Conservation (phyloP, 2,797 vertebrate genomes). For the Masticophis lateralis region DNA sequence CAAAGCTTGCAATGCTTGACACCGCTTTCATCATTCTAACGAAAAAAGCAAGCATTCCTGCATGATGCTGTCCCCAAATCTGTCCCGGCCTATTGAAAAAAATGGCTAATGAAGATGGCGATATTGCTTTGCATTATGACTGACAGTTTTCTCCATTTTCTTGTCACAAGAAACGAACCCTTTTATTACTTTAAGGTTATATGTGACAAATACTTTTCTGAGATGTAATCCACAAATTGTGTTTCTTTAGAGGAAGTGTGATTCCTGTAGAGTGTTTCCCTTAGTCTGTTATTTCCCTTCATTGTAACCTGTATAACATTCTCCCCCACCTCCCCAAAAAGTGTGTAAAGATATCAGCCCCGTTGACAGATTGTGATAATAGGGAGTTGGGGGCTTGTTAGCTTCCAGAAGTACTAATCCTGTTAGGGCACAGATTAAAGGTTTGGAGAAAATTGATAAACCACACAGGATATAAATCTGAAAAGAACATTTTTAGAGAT, state of each 20-base stretch:
- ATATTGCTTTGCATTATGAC: conserved; percentile 22
- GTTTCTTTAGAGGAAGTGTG: conserved; percentile 35
- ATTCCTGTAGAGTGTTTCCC: conserved; percentile 46
- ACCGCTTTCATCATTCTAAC: background rate
- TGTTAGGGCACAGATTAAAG: conserved; percentile 51
- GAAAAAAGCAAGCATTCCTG: background rate
- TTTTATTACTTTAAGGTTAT: conserved; percentile 46
- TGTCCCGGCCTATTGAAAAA: background rate
- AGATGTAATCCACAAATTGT: conserved; percentile 43
- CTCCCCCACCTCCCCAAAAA: background rate
- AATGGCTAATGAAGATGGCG: conserved; percentile 8
- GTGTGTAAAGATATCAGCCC: conserved; percentile 39
- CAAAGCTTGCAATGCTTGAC: background rate
- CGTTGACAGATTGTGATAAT: conserved; percentile 45
- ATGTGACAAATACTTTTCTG: conserved; percentile 44
- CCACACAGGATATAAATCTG: conserved; percentile 42
- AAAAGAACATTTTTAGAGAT: conserved; percentile 30
- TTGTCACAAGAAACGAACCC: conserved; percentile 34
- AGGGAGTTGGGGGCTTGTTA: conserved; percentile 52
- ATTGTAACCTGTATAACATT: conserved; percentile 42
- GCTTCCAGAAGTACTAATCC: conserved; percentile 48
- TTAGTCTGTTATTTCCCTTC: conserved; percentile 50
- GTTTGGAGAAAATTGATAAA: conserved; percentile 50
- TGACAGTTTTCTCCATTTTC: conserved; percentile 32
- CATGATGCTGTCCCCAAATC: background rate